phyloP scores from a whole-genome alignment of 2,113 vertebrate species.

The Sitta europaea region DNA sequence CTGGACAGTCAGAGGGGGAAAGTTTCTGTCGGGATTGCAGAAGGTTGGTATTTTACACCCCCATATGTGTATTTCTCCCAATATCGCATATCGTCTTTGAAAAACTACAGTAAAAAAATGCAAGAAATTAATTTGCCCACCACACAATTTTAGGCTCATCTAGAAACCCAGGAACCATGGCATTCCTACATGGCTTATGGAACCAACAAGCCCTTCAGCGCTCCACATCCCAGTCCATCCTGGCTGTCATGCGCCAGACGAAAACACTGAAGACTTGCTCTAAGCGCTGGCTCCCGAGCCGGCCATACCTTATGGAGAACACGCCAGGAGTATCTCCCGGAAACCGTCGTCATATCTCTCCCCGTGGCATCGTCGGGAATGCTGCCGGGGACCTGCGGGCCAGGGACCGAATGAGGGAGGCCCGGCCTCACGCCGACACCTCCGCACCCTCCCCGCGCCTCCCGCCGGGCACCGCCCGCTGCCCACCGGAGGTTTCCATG shows the following conservation, averaged over 20 bases:
- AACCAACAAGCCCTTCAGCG: not conserved
- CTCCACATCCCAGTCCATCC: not conserved
- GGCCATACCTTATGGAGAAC: constrained; percentile 24
- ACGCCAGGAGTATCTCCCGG: not conserved
- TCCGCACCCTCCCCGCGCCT: not conserved
- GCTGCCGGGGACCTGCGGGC: not conserved
- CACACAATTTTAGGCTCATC: accelerated
- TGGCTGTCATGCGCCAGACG: not conserved
- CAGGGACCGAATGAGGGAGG: not conserved
- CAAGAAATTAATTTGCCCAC: not conserved
- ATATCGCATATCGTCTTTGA: accelerated
- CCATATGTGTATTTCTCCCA: not conserved
- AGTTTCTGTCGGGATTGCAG: not conserved
- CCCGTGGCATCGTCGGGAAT: not conserved
- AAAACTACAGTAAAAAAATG: not conserved
- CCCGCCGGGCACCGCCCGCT: not conserved
- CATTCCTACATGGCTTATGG: accelerated
- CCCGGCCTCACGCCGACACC: not conserved
- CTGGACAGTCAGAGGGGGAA: not conserved
- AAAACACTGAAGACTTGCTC: not conserved
- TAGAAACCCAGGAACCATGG: not conserved
- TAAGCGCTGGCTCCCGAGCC: not conserved
- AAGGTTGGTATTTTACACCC: not conserved
- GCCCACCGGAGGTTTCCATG: not conserved
- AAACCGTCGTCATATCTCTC: constrained; percentile 57